phyloP scores from a whole-genome alignment of 2,113 vertebrate species.

The Ploceus nigricollis region DNA sequence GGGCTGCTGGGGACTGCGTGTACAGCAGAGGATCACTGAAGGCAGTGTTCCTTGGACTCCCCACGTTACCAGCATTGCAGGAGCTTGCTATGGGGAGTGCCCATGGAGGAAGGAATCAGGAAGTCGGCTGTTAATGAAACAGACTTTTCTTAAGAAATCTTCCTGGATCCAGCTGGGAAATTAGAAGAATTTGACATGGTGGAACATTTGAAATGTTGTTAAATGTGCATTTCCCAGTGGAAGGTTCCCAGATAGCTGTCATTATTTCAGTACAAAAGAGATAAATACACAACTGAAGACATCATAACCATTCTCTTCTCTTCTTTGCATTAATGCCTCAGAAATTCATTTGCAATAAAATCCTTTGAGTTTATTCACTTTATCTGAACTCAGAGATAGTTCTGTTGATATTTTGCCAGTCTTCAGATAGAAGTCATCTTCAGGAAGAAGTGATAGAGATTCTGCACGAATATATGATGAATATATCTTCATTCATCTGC shows the following conservation, averaged over 20 bases:
- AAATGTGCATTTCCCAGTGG: constrained; percentile 42
- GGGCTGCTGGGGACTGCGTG: fast-evolving
- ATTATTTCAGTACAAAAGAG: constrained; percentile 31
- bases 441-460: background rate
- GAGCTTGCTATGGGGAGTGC: background rate
- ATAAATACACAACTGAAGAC: constrained; percentile 24
- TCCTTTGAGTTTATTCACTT: background rate
- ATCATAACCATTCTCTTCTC: background rate
- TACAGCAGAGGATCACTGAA: background rate
- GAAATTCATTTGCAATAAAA: constrained; percentile 6
- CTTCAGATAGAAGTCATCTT: background rate
- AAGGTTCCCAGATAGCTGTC: constrained; percentile 50
- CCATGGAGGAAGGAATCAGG: background rate
- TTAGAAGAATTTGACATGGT: constrained; percentile 44
- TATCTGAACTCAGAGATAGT: background rate
- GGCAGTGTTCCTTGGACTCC: background rate
- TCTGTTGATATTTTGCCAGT: background rate
- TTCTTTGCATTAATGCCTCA: constrained; percentile 22
- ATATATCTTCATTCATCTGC: background rate
- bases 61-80: background rate
- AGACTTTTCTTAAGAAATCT: constrained; percentile 2
- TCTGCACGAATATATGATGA: background rate
- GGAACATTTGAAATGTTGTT: constrained; percentile 55
- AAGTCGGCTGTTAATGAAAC: background rate
- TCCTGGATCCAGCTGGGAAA: constrained; percentile 23